Evolutionary conservation across 2,113 vertebrate species (phyloP), one percentile per base, ranked within the genome.

Genomic region (Setophaga kirtlandii): DNA sequence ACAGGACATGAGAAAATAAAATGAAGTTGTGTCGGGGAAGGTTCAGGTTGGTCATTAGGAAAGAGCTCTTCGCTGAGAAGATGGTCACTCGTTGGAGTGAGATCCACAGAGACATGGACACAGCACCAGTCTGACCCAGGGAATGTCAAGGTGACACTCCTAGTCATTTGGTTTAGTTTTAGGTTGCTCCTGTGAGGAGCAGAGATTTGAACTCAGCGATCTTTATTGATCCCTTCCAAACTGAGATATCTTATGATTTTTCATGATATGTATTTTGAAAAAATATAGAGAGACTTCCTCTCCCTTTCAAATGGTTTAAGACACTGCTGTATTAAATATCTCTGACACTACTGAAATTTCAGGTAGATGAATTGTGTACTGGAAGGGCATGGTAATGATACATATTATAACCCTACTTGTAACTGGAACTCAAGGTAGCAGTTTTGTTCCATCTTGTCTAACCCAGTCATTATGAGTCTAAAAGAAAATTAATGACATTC

Each of bases 191-290:
- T 89, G 18, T 42, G 22, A 74, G 30, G 23, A 90, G 10, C 12
- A 74, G 15, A 27, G 39, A 53, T 31, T 30, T 75, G 15, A n/a
- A 70, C 33, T 56, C 0, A 0, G 18, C 62, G 25, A 50, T 65
- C 14, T 9, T 63, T 68, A 52, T 12, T 31, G 20, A 16, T 77
- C 9, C 8, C 9, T 81, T 88, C 30, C 49, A 71, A 9, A 27
- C 28, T 63, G 59, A 71, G 47, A 35, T 39, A 71, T 62, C 20
- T 14, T 56, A 9, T 67, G 33, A 24, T 49, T 67, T 55, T 33
- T 31, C 39, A n/a, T 5, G 15, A 28, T n/a, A 80, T 25, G 6
- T 35, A 67, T 24, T 79, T 44, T 0, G 2, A 39, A 77, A 76
- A 78, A 39, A 24, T 9, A 2, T 30, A 35, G 4, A 23, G 24